Evolutionary conservation across 1,140 invertebrate genomes (phyloP), one percentile per base, ranked within the genome.

Genomic region (Lutraria rhynchaena): DNA sequence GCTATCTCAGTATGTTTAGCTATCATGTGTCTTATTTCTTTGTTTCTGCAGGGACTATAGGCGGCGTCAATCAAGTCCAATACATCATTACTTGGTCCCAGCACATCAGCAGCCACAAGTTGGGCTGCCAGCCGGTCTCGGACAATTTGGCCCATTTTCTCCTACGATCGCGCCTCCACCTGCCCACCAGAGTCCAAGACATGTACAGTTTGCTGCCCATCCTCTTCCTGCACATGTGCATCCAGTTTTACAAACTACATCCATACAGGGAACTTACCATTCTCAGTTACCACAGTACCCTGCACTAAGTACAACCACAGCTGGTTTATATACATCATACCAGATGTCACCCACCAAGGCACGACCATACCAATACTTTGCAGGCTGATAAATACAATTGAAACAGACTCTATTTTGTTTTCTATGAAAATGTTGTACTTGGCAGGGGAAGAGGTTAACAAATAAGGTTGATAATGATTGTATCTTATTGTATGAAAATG

Each of bases 201-300:
- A 96, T 83, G 95, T 97, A 69, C 91, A 96, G 85, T 92, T 89
- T 77, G 94, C 95, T n/a, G 94, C 94, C 73, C 96, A 97, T 90
- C 96, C 96, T 70, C 92, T 97, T 86, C 96, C 96, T 76, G 96
- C 96, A 11, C 96, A 97, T 92, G 95, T 97, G 93, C 96, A 96
- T 91, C 93, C 94, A 65, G 93, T 94, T 24, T 95, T 96, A 87
- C 95, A 90, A 82, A 87, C 90, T 17, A 88, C 91, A n/a, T 88
- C 89, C 9, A 87, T 86, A 35, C 77, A 82, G 41, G 87, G 65
- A 15, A 87, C 87, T 37, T 88, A 87, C 78, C 91, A 88, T 55
- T 80, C 89, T 92, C 94, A 82, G 86, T 89, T 89, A 93, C 83
- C 95, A 87, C 91, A 90, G 67, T 86, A 89, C 58, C 84, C 86